Evolutionary conservation across 2,888 invertebrate species (phyloP), one percentile per base, ranked within the genome.

Genomic region (Thereva nobilitata): DNA sequence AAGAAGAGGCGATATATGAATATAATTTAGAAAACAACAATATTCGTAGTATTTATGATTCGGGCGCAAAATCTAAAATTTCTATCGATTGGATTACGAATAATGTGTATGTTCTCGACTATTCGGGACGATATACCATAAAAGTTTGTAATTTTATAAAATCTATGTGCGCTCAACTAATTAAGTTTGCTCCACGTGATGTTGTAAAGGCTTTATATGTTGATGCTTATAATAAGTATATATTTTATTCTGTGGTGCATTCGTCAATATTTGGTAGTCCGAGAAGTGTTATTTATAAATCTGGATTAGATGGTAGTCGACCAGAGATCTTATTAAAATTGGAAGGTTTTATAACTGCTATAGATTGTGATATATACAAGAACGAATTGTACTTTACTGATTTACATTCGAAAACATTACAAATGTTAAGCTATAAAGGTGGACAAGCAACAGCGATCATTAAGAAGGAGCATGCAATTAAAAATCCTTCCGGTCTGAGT

Each of bases 361-460:
- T 77, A 70, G 83, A 72, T 71, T 80, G 68, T 56, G 87, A 89
- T 77, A 75, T 83, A 0, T 84, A 85, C 73, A 82, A 84, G 74
- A 82, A 85, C 71, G 78, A 85, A 34, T 78, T 97, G 4, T 97
- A 92, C 76, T 93, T 90, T 82, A 86, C 88, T 0, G 93, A 95
- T 77, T 84, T 85, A 66, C 83, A 85, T 70, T 74, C 80, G 3
- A 82, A 84, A 53, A 79, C 81, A 0, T 82, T 89, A 37, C 83
- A 85, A 71, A 76, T 81, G 38, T 73, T 84, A 23, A 76, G 77
- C 71, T 87, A 87, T 66, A 79, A 83, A 47, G 85, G 84, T 41
- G 74, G 74, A 3, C 72, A 77, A 75, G 82, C 85, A 34, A 80
- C 76, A 70, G 78, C 79, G 0, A 75, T 86, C 44, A 73, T 85